These are phyloP conservation scores for Macrophya annulata DNA, from an alignment of 2,888 invertebrate genomes.

Conservation along the genomic window DNA sequence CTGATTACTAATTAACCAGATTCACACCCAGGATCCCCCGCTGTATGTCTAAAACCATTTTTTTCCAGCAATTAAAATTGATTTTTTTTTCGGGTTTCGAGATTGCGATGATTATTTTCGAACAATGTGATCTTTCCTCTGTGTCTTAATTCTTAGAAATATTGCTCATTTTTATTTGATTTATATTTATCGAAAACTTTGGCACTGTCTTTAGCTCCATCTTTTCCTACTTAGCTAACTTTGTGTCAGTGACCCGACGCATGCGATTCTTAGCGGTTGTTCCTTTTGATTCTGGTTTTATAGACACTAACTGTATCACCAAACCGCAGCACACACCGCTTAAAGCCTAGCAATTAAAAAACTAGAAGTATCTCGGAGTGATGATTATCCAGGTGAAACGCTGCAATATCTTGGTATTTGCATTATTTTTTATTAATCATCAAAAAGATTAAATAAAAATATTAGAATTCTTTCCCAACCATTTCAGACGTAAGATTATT, in stretches of 20 bases:
- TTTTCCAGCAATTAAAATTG: neutral
- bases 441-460: neutral
- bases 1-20: neutral
- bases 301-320: constrained; percentile 29
- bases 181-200: neutral
- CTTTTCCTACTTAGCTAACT: neutral
- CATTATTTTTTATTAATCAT: neutral
- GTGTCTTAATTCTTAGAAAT: neutral
- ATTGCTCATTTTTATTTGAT: neutral
- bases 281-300: constrained; percentile 28
- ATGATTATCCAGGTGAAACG: neutral
- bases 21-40: neutral
- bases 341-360: neutral
- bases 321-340: constrained; percentile 20
- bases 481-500: neutral
- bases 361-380: neutral
- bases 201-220: neutral
- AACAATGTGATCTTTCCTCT: neutral
- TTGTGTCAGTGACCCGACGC: constrained; percentile 18
- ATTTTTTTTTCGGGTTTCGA: neutral
- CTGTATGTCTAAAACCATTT: neutral
- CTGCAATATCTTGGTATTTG: neutral
- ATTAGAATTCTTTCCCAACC: neutral
- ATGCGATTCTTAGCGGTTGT: constrained; percentile 9
- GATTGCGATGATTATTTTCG: neutral